phyloP scores from a whole-genome alignment of 2,888 invertebrate species.

The Acleris cristana region DNA sequence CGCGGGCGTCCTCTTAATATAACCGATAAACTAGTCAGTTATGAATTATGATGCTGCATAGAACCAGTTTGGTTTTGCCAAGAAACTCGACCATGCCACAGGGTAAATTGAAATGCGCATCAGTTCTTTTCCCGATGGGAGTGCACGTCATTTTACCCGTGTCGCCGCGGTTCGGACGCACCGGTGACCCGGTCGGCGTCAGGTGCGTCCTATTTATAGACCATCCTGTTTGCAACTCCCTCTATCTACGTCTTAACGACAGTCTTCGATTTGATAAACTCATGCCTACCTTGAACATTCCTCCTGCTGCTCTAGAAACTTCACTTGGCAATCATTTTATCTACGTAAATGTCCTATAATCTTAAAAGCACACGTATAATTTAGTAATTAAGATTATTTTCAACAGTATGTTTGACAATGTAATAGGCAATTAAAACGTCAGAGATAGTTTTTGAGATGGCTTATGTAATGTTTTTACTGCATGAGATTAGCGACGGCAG shows the following conservation, averaged over 20 bases:
- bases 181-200: conserved; percentile 47
- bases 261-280: conserved; percentile 35
- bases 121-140: conserved; percentile 12
- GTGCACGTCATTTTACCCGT: conserved; percentile 3
- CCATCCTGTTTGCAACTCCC: conserved; percentile 41
- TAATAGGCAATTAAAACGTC: too few relatives aligned
- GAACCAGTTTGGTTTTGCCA: too few relatives aligned
- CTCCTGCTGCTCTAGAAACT: conserved; percentile 26
- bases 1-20: too few relatives aligned
- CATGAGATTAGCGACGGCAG: background rate
- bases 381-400: too few relatives aligned
- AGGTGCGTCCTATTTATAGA: conserved; percentile 51
- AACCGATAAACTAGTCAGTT: too few relatives aligned
- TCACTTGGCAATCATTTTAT: background rate
- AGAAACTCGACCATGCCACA: too few relatives aligned
- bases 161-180: conserved; percentile 20
- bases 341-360: too few relatives aligned
- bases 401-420: too few relatives aligned
- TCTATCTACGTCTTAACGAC: conserved; percentile 21
- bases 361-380: background rate
- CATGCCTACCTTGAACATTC: conserved; percentile 29
- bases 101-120: conserved; percentile 6
- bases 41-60: too few relatives aligned
- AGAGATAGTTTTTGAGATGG: background rate
- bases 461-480: background rate